Conservation (phyloP, 2,797 vertebrate species). For the Arremon aurantiirostris region DNA sequence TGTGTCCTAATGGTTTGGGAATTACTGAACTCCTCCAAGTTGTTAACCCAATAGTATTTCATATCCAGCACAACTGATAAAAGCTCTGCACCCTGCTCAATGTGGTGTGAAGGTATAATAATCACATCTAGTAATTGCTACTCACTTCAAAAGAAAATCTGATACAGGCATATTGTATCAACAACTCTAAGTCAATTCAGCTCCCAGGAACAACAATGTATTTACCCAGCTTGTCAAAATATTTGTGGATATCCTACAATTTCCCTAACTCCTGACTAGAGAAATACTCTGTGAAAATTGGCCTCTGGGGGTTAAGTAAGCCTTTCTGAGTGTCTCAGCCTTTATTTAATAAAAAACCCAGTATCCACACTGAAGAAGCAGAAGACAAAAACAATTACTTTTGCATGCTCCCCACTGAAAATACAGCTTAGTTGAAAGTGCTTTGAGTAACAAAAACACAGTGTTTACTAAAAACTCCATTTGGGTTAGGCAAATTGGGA, state of each 20-base stretch:
- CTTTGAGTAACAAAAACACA: background rate
- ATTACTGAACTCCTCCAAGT: background rate
- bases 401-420: background rate
- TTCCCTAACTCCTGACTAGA: background rate
- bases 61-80: background rate
- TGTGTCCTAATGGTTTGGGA: background rate
- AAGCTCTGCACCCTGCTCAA: background rate
- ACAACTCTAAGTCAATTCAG: background rate
- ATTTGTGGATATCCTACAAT: background rate
- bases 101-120: background rate
- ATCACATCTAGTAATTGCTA: background rate
- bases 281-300: background rate
- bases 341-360: background rate
- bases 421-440: background rate
- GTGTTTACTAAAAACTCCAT: background rate
- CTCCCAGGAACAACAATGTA: background rate
- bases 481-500: background rate
- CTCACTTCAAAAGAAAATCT: constrained; percentile 1
- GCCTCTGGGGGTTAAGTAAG: background rate
- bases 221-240: background rate
- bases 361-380: background rate
- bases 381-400: background rate
- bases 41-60: background rate
- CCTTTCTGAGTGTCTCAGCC: background rate
- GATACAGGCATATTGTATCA: background rate